phyloP scores from a whole-genome alignment of 1,140 invertebrate genomes.

The Sinonovacula constricta region DNA sequence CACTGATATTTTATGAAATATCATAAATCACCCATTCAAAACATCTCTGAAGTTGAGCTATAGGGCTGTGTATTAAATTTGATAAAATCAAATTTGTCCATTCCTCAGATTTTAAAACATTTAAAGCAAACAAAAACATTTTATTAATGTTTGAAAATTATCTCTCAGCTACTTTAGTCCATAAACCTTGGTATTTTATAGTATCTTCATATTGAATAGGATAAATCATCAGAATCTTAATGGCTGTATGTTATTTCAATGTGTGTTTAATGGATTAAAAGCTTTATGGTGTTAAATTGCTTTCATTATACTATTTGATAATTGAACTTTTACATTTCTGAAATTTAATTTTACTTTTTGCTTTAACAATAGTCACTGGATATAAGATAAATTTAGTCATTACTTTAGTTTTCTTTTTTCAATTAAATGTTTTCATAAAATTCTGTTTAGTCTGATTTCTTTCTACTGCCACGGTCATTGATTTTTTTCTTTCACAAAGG shows the following conservation, averaged over 20 bases:
- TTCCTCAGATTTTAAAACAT: not conserved
- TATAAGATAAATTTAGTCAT: not conserved
- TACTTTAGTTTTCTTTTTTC: not conserved
- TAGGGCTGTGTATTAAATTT: not conserved
- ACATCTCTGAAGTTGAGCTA: not conserved
- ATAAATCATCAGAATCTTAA: not conserved
- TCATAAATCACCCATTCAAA: not conserved
- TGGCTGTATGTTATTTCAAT: conserved; percentile 5
- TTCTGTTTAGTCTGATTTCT: conserved; percentile 23
- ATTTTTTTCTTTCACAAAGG: conserved; percentile 36
- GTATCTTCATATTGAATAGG: not conserved
- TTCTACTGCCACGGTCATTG: conserved; percentile 32
- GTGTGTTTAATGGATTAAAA: conserved; percentile 18
- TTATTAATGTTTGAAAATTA: not conserved
- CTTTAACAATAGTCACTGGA: not conserved
- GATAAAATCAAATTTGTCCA: not conserved
- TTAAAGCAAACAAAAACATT: not conserved
- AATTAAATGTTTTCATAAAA: conserved; percentile 48
- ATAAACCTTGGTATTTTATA: not conserved
- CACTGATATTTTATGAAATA: not conserved
- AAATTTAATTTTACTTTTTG: conserved; percentile 33
- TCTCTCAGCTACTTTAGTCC: not conserved
- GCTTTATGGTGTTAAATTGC: conserved; percentile 11
- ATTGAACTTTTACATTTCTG: conserved; percentile 24
- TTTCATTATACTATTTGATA: conserved; percentile 15